Percentiles rank a stretch among this genome's conserved stretches.
Conservation (phyloP, 30 jellyfish, hydroid and myxozoan species). For the Nemopilema nomurai region DNA sequence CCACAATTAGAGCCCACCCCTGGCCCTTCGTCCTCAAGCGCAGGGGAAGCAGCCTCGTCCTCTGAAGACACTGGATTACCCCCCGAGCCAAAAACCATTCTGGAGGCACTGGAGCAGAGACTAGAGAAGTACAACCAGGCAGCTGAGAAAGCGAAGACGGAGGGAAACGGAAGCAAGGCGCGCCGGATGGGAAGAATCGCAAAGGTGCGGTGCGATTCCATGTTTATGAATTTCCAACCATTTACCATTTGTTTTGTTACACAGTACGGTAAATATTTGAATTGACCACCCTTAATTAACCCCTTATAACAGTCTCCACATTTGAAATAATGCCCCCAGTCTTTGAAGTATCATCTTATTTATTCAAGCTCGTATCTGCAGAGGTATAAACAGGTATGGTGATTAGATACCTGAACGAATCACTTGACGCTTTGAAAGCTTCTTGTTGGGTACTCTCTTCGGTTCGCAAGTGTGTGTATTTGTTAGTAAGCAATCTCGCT, state of each 20-base stretch:
- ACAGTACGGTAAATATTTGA: too few relatives aligned
- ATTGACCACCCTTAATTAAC: too few relatives aligned
- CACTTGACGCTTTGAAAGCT: not conserved
- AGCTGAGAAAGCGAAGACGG: slow-evolving; percentile 84
- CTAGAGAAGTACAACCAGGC: slow-evolving; percentile 81
- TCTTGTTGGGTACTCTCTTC: not conserved
- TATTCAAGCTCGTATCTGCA: not conserved
- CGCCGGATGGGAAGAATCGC: slow-evolving; percentile 94
- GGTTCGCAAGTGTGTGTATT: too few relatives aligned
- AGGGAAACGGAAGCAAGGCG: slow-evolving; percentile 91
- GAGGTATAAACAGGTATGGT: not conserved
- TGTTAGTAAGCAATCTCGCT: not conserved
- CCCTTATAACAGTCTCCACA: not conserved
- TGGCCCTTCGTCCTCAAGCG: not conserved
- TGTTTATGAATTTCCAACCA: too few relatives aligned
- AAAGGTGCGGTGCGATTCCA: slow-evolving; percentile 69
- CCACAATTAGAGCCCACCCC: slow-evolving; percentile 38
- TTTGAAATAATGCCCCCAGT: not conserved
- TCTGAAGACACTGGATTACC: slow-evolving; percentile 52
- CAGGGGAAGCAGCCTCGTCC: slow-evolving; percentile 19
- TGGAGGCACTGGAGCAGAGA: slow-evolving; percentile 90
- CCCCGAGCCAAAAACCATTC: slow-evolving; percentile 66
- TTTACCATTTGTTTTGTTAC: too few relatives aligned
- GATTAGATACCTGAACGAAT: not conserved
- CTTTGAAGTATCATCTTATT: too few relatives aligned